Base-by-base conservation (phyloP, 2,113 vertebrate genomes). In the Cranoglanis bouderius region DNA sequence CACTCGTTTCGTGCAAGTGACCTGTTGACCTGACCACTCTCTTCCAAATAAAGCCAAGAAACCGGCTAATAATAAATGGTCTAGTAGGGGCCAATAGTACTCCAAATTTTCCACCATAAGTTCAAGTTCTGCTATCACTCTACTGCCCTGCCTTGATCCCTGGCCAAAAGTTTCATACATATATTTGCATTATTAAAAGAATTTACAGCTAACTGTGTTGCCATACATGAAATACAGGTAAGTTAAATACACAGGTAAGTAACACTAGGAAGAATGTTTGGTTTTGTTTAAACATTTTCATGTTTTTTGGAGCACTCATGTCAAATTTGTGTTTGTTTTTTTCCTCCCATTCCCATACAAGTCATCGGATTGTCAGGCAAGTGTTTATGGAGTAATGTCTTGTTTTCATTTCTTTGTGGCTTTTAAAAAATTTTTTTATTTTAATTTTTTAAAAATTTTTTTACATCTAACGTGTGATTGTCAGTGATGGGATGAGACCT, bases 231-330 rank as follows among this genome's bases (percentile, higher is more conserved):
- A 35, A 87, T 84, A 26, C 49, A 84, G 88, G 90, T 91, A 88
- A 89, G 88, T 89, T 81, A 46, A 75, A 81, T 85, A 61, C 38
- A 38, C 88, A 87, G 90, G 90, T 91, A 89, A 91, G 90, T 91
- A 85, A 59, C 14, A 55, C 24, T 87, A 49, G 5, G 46, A 84
- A 13, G 18, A 49, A 40, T 65, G 9, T 65, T 43, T 81, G 61
- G n/a, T 51, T 18, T 51, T 80, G 26, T 29, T 63, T 46, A 26
- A 55, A 35, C 35, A 29, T n/a, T 53, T 72, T 7, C 46, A 16
- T 72, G 8, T 14, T 53, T 19, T 63, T 87, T 80, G 16, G 18
- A 55, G 19, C 18, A 61, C 53, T 12, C 55, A 38, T 83, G n/a
- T 40, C 80, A 38, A 32, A 59, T 55, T 19, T 86, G 12, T 10